These are phyloP conservation scores for Takifugu flavidus DNA, from an alignment of 2,113 vertebrate species.

Conservation along the genomic window DNA sequence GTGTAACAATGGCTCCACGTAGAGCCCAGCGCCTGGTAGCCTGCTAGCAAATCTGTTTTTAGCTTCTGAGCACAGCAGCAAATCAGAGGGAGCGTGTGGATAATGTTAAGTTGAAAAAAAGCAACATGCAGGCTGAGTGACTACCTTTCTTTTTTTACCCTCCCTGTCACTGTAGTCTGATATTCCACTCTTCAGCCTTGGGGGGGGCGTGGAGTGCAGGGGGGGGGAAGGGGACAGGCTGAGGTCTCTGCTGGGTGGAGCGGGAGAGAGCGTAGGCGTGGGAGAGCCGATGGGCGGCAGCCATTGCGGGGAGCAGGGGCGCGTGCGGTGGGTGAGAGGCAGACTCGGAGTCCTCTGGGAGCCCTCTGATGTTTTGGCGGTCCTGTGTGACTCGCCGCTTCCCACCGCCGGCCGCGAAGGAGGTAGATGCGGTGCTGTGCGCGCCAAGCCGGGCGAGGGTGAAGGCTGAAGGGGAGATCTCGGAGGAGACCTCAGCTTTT, in stretches of 20 bases:
- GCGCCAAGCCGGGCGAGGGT: conserved; percentile 3
- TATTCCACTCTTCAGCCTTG: conserved; percentile 61
- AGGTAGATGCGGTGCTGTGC: conserved; percentile 14
- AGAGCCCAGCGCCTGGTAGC: too few species aligned
- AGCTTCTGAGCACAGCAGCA: conserved; percentile 17
- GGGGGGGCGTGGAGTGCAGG: conserved; percentile 62
- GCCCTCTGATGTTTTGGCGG: conserved; percentile 14
- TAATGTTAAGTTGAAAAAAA: conserved; percentile 28
- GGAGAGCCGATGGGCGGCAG: conserved; percentile 43
- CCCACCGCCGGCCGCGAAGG: conserved; percentile 9
- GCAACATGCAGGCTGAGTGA: conserved; percentile 37
- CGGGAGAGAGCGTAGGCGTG: conserved; percentile 63
- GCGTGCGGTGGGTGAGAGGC: conserved; percentile 54
- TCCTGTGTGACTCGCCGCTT: conserved; percentile 12
- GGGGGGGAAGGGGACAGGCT: conserved; percentile 67
- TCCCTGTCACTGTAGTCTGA: conserved; percentile 69
- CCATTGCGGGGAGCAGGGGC: conserved; percentile 40
- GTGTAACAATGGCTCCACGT: too few species aligned
- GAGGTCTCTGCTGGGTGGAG: conserved; percentile 50
- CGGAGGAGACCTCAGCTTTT: conserved; percentile 37
- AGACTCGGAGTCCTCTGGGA: conserved; percentile 50
- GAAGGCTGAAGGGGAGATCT: conserved; percentile 8
- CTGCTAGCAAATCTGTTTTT: too few species aligned
- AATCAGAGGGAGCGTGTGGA: conserved; percentile 11
- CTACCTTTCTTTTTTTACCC: conserved; percentile 78